Evolutionary conservation across 2,113 vertebrate genomes (phyloP), one percentile per base, ranked within the genome.

Genomic region (Crotophaga sulcirostris): DNA sequence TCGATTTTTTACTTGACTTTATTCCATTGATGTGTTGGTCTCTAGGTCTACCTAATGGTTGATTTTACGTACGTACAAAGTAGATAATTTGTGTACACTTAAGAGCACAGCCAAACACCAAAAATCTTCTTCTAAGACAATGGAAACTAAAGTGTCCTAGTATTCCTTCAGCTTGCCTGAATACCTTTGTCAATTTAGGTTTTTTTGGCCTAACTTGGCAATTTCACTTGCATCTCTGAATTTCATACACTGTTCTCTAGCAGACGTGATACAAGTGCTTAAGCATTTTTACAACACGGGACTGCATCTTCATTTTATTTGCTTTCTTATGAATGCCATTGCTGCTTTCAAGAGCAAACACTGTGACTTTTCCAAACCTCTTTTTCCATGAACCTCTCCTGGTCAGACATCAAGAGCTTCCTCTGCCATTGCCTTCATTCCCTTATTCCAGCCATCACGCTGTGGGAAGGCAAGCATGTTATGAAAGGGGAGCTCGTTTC

Each of bases 131-230:
- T 58, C 60, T 84, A 82, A 91, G 88, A 92, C 90, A 96, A 76
- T 74, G 70, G 84, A 94, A 95, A 51, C 4, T 70, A 29, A 91
- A 89, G 58, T 87, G 70, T 58, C n/a, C 44, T 55, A 18, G 29
- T 95, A 80, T 45, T 60, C 58, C 34, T 97, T 95, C 93, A 92
- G 56, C 90, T 97, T 95, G 40, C 56, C 33, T 74, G 60, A 34
- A 90, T 88, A 90, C 59, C 92, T 51, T 68, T 94, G 26, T 15
- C 31, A 18, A 2, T 20, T 55, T 6, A 21, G 47, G 9, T 0
- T 44, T 95, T 96, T 89, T 89, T 87, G 64, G 78, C 45, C 47
- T 94, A 78, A 64, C 28, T 36, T 7, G 8, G 10, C 51, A n/a
- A 5, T 69, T 94, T 87, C 49, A 67, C 18, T 87, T 51, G 18